phyloP scores from a whole-genome alignment of 2,888 invertebrate species.

The Eutolmus rufibarbis region DNA sequence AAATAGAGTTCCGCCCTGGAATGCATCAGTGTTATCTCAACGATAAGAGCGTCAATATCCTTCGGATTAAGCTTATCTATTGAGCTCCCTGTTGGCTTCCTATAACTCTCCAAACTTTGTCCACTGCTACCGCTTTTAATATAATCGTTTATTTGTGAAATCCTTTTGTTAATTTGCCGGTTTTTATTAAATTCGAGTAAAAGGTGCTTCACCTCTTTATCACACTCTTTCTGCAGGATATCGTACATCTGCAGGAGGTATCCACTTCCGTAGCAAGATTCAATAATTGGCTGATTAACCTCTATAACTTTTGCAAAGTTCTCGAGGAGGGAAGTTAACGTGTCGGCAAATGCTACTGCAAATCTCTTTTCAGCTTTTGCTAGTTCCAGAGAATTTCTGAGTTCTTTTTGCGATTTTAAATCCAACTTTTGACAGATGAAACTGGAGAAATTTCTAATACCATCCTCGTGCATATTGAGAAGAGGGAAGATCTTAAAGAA shows the following conservation, averaged over 20 bases:
- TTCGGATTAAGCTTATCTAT: conserved; percentile 77
- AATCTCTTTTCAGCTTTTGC: conserved; percentile 74
- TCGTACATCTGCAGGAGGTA: conserved; percentile 74
- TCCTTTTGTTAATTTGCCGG: conserved; percentile 71
- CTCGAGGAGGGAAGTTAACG: conserved; percentile 84
- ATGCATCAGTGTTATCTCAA: conserved; percentile 91
- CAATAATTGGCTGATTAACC: conserved; percentile 86
- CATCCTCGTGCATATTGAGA: conserved; percentile 88
- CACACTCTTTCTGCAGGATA: conserved; percentile 81
- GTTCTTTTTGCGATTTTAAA: conserved; percentile 74
- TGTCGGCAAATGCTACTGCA: conserved; percentile 83
- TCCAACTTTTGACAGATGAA: conserved; percentile 82
- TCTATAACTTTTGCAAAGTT: conserved; percentile 84
- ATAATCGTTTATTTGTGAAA: conserved; percentile 70
- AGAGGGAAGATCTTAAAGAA: conserved; percentile 98
- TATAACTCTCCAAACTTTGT: conserved; percentile 56
- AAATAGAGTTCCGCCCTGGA: conserved; percentile 90
- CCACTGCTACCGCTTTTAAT: conserved; percentile 60
- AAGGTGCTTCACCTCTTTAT: conserved; percentile 69
- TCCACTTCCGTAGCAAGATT: conserved; percentile 87
- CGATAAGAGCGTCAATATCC: conserved; percentile 84
- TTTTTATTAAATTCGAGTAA: conserved; percentile 76
- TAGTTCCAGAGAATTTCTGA: conserved; percentile 72
- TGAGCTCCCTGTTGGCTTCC: conserved; percentile 58
- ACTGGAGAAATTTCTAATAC: conserved; percentile 84